Evolutionary conservation across 2,113 vertebrate species (phyloP).

Genomic region (Pristiophorus japonicus): DNA sequence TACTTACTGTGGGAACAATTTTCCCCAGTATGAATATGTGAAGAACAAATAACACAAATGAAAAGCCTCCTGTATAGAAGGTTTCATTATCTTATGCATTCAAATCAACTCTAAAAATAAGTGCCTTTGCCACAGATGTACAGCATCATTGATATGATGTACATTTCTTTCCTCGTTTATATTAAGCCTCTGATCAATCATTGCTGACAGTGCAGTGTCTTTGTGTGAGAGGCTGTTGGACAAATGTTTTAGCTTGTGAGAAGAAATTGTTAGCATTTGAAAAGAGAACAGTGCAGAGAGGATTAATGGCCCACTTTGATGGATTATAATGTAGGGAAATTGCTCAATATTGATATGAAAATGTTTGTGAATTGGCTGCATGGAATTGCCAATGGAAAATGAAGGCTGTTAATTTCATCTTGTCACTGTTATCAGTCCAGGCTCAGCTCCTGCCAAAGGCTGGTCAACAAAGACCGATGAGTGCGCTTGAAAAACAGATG

Average conservation of each 20-base stretch:
- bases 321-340: conserved; percentile 98
- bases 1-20: conserved; percentile 43
- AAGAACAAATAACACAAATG: conserved; percentile 58
- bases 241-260: conserved; percentile 83
- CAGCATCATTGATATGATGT: conserved; percentile 74
- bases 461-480: conserved; percentile 70
- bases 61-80: conserved; percentile 55
- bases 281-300: conserved; percentile 71
- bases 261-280: conserved; percentile 88
- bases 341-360: conserved; percentile 99
- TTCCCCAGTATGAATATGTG: conserved; percentile 41
- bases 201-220: conserved; percentile 77
- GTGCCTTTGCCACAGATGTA: conserved; percentile 61
- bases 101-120: conserved; percentile 65
- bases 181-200: conserved; percentile 91
- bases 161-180: conserved; percentile 65
- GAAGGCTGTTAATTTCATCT: conserved; percentile 67
- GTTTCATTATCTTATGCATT: conserved; percentile 68
- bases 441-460: conserved; percentile 64
- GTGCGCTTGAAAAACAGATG: conserved; percentile 58
- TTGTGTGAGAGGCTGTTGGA: conserved; percentile 79
- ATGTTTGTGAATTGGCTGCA: conserved; percentile 80
- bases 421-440: conserved; percentile 68
- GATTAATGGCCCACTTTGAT: conserved; percentile 97
- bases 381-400: conserved; percentile 63